Evolutionary conservation across 2,888 invertebrate species (phyloP), one percentile per base, ranked within the genome.

Genomic region (Theretra japonica): DNA sequence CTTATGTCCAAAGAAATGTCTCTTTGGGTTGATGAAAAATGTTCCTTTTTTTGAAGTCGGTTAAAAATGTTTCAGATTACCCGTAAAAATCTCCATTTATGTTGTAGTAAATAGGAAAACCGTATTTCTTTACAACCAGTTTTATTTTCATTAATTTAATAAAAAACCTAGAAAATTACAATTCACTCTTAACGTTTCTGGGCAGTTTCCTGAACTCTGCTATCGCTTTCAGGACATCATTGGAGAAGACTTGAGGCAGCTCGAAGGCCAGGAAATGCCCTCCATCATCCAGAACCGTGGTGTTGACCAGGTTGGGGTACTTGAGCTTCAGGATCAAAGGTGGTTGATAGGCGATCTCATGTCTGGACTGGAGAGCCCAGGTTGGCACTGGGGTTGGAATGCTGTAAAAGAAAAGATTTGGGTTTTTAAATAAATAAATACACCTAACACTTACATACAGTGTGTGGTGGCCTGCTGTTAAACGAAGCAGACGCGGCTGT

Each of bases 251-350:
- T 74, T 95, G 84, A 0, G 98, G 98, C 76, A 96, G 91, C 86
- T 99, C 97, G 69, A 98, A 95, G 0, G 98, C 98, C 0, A 97
- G 95, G 92, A 98, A 99, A 87, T 99, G 98, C 0, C 98, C 98
- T 1, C 97, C 98, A 3, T 95, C 90, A 0, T 95, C 87, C 72
- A 96, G 83, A 59, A 96, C 92, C 0, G 95, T 96, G 73, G 95
- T 95, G 56, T 96, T 96, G 0, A 97, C 92, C 5, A 98, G 82
- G 83, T 97, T 97, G 0, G 83, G 82, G 84, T 90, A 97, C 78
- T 95, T 96, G 4, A 93, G 86, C 68, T 91, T 90, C 4, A 97
- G 79, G 28, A 97, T 85, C 70, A 91, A 93, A 21, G 96, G 95
- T 0, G 97, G 95, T 17, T 89, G 86, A 73, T 95, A 95, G 0